Base-by-base conservation (phyloP, 2,888 invertebrate species). In the Mythimna pallens region DNA sequence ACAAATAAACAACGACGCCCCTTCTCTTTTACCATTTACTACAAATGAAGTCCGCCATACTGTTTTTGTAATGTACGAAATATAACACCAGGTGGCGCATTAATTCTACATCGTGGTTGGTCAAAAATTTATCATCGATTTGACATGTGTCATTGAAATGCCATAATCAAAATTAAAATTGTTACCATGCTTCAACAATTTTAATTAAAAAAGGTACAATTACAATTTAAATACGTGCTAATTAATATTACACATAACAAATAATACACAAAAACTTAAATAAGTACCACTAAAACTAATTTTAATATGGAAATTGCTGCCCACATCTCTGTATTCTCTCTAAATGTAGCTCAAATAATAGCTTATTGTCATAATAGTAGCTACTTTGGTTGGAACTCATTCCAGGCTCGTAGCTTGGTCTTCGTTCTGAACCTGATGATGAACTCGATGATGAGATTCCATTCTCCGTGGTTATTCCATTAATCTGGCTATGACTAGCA, bases 301-400 rank as follows among this genome's bases (percentile, higher is more conserved):
- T 47, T 69, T 70, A 95, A 93, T 94, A 96, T 67, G 94, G 96
- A 86, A 93, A 95, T 81, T 94, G 94, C 83, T 97, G 96, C 55
- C 96, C 96, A 90, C 94, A 94, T 94, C 99, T 97, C 93, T 98
- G 98, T 90, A 98, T 94, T 90, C 98, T 97, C 89, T 98, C 98
- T 91, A 98, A 95, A 93, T 99, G 98, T 91, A 98, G 97, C 93
- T 98, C 98, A 95, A 98, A 98, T 88, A 99, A 95, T 89, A 99
- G 94, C 95, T 98, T 98, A 93, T 99, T 99, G 87, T 98, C 97
- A 92, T 98, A 99, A 92, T 99, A 99, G 93, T 98, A 98, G 43
- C 98, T 98, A 96, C 99, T 99, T 89, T 98, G 97, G 70, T 96
- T 93, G 76, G 98, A 97, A 89, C 94, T 97, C 68, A 99, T 95